Evolutionary conservation across 2,797 vertebrate genomes (phyloP), one percentile per base, ranked within the genome.

Genomic region (Galago senegalensis): DNA sequence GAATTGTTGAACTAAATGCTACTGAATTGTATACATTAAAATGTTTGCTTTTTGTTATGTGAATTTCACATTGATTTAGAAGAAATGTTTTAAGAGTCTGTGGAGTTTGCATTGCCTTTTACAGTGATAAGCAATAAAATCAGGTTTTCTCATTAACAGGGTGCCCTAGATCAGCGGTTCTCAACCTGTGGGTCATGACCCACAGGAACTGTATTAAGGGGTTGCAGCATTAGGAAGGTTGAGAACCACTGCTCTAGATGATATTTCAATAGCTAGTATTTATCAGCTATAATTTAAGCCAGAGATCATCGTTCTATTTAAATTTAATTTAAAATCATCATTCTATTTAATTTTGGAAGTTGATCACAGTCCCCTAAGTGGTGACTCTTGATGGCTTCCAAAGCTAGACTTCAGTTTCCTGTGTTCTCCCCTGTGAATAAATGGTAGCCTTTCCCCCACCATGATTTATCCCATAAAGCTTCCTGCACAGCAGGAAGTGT

Each of bases 331-430:
- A 40, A 40, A 40, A 87, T 20, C 13, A 61, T 16, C 12, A 40
- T 56, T 31, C 14, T 72, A 31, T 23, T 6, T 70, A 34, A 27
- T 23, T 96, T 96, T 91, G 31, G 75, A 84, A 94, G 82, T 2
- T 79, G n/a, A 16, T 53, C 58, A 40, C 37, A 23, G 7, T 70
- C 53, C 2, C 27, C 31, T 77, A 43, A 20, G n/a, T 27, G 84
- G 34, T 53, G 60, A 76, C 23, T 34, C 23, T 89, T 4, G 6
- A 29, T 94, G 67, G 58, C n/a, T 69, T 89, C n/a, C 43, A 73
- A 53, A 76, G 27, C 14, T 70, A 23, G 31, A 63, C 12, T 29
- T 79, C 4, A 18, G 46, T 49, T 95, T 67, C 21, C 2, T 2
- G 34, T 72, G 34, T 70, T 34, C 77, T n/a, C 4, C 23, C 40